phyloP scores from a whole-genome alignment of 2,113 vertebrate species.

The Tragelaphus strepsiceros region DNA sequence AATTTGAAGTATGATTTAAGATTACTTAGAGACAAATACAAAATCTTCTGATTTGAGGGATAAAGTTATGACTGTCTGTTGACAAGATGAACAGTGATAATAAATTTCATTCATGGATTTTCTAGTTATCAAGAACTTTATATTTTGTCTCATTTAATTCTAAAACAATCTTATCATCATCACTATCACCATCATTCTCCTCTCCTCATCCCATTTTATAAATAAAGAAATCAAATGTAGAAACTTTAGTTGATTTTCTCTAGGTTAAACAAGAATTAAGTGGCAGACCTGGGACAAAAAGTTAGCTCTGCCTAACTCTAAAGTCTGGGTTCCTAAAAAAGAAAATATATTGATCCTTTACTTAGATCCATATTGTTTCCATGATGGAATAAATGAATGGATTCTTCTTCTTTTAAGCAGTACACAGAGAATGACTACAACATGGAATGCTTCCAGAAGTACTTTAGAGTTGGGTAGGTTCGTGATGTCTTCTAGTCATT shows the following conservation, averaged over 20 bases:
- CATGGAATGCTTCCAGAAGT: neutral
- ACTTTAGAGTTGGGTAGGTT: neutral
- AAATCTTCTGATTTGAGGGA: neutral
- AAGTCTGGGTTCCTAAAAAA: neutral
- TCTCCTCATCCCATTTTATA: neutral
- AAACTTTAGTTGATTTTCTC: neutral
- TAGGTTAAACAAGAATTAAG: neutral
- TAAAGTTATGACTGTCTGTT: neutral
- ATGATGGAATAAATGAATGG: neutral
- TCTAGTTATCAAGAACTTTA: neutral
- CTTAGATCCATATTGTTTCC: neutral
- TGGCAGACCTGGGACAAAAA: neutral
- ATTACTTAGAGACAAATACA: neutral
- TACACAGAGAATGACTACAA: neutral
- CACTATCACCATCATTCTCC: neutral
- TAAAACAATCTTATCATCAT: neutral
- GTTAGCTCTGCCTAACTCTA: neutral
- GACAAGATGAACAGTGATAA: neutral
- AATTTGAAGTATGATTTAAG: neutral
- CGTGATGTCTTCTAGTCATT: neutral
- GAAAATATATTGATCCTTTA: neutral
- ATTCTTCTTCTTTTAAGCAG: neutral
- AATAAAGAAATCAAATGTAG: neutral
- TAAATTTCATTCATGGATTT: neutral
- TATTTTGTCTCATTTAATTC: slow-evolving; percentile 14